phyloP scores from a whole-genome alignment of 2,797 vertebrate genomes.

The Notoglanidium macrostoma region DNA sequence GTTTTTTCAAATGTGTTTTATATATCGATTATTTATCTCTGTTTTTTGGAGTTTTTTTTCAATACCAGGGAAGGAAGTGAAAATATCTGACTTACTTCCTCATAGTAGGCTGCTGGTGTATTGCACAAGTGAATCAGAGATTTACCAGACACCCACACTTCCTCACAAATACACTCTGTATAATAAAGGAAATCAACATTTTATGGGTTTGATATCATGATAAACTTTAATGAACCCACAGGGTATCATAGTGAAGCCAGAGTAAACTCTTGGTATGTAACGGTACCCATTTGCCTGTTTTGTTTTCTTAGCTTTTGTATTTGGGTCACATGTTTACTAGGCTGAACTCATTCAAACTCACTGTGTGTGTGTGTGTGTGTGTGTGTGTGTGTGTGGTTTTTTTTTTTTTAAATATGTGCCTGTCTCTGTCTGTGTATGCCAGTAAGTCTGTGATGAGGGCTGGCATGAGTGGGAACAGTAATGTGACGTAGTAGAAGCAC shows the following conservation, averaged over 20 bases:
- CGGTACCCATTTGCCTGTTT: background rate
- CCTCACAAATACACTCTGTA: background rate
- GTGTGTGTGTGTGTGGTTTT: background rate
- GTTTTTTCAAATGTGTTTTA: background rate
- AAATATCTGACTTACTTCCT: slow-evolving; percentile 44
- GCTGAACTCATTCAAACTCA: slow-evolving; percentile 12
- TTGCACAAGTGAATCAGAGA: slow-evolving; percentile 25
- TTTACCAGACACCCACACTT: background rate
- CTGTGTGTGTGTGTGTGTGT: background rate
- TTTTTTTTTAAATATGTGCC: slow-evolving; percentile 20
- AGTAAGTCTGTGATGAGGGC: slow-evolving; percentile 29
- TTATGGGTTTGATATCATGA: background rate
- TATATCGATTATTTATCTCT: background rate
- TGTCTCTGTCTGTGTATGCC: slow-evolving; percentile 40
- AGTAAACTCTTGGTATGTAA: background rate
- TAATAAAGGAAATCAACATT: background rate
- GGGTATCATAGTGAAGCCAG: background rate
- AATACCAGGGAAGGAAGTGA: slow-evolving; percentile 44
- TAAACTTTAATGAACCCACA: background rate
- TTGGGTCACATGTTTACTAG: slow-evolving; percentile 29
- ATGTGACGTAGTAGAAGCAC: slow-evolving; percentile 44
- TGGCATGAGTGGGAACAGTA: slow-evolving; percentile 44
- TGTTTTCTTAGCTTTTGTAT: slow-evolving; percentile 25
- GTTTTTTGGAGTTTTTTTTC: background rate
- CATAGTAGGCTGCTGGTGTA: background rate